Percentiles rank a stretch among this genome's conserved stretches.
phyloP scores from a whole-genome alignment of 2,888 invertebrate genomes.

The Drosophila hamatofila region DNA sequence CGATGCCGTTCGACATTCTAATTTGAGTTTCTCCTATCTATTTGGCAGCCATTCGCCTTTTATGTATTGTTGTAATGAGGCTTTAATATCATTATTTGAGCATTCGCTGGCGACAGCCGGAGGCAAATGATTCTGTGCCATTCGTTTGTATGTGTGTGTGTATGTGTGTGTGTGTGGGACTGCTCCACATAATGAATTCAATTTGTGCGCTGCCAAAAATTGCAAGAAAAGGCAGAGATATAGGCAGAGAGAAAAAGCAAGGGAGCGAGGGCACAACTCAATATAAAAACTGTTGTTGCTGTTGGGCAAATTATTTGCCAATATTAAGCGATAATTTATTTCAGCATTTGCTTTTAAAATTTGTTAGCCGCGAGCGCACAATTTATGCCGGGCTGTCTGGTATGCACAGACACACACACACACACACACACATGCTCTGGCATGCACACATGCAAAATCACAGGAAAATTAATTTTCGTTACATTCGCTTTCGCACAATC shows the following conservation, averaged over 20 bases:
- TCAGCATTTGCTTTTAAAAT: slow-evolving; percentile 68
- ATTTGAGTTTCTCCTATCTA: slow-evolving; percentile 26
- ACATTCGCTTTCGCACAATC: slow-evolving; percentile 66
- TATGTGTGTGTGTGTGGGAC: slow-evolving; percentile 30
- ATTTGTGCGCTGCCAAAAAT: slow-evolving; percentile 58
- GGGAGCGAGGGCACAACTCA: neutral
- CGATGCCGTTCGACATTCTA: slow-evolving; percentile 22
- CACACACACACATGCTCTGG: slow-evolving; percentile 11
- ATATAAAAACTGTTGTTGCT: slow-evolving; percentile 34
- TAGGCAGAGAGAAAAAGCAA: neutral
- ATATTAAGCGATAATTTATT: slow-evolving; percentile 79
- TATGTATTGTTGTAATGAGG: slow-evolving; percentile 66
- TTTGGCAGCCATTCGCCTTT: slow-evolving; percentile 33
- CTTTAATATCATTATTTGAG: slow-evolving; percentile 78
- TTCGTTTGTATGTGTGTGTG: slow-evolving; percentile 47
- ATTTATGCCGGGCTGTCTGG: slow-evolving; percentile 57
- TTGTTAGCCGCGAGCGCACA: slow-evolving; percentile 67
- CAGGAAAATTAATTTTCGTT: slow-evolving; percentile 77
- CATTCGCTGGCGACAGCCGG: slow-evolving; percentile 48
- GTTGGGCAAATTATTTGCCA: slow-evolving; percentile 67
- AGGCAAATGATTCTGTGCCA: slow-evolving; percentile 43
- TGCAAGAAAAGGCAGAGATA: slow-evolving; percentile 36
- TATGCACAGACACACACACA: slow-evolving; percentile 2
- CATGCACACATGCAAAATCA: slow-evolving; percentile 64
- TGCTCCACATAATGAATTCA: slow-evolving; percentile 66